Base-by-base conservation (phyloP, 2,113 vertebrate genomes). In the Aviceda subcristata region DNA sequence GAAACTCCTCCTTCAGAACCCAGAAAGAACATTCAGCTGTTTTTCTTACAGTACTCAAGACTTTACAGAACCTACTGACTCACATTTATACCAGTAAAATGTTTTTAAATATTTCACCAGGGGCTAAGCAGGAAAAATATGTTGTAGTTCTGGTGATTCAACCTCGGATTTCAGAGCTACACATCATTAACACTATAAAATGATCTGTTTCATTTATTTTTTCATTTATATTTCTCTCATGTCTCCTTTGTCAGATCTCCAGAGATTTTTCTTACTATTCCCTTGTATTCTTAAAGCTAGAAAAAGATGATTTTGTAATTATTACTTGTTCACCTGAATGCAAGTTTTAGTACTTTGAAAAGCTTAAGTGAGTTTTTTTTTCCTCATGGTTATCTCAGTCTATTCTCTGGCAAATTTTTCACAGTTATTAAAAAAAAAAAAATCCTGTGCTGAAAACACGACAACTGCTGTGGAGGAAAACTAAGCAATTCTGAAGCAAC, bases 181-280 rank as follows among this genome's bases (percentile, higher is more conserved):
- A 94, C 86, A 91, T 90, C 94, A 94, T 95, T 96, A 92, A 85
- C 86, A 72, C 76, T 32, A 66, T 38, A 89, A 94, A 96, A 97
- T 89, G 66, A 94, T 96, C 88, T 86, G 73, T 96, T 96, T 91
- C 64, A 92, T 96, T 94, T 95, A 57, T 53, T 78, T 91, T 93
- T 94, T 90, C 62, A 69, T 88, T 91, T 82, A 7, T 75, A 41
- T 81, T 94, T 91, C 89, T 92, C 77, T 97, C 76, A 57, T 4
- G 2, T 91, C 48, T 73, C 43, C 48, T 89, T 73, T 87, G 45
- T 88, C 32, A 73, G 38, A 39, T 88, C 86, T 79, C 89, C 12
- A 32, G 88, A 94, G 88, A 67, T 71, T 90, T 92, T 94, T 53
- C 26, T 64, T 62, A 87, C 45, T 78, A 53, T 79, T 79, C 39